These are phyloP conservation scores for Orussus abietinus DNA, from an alignment of 1,140 invertebrate genomes.

Conservation along the genomic window DNA sequence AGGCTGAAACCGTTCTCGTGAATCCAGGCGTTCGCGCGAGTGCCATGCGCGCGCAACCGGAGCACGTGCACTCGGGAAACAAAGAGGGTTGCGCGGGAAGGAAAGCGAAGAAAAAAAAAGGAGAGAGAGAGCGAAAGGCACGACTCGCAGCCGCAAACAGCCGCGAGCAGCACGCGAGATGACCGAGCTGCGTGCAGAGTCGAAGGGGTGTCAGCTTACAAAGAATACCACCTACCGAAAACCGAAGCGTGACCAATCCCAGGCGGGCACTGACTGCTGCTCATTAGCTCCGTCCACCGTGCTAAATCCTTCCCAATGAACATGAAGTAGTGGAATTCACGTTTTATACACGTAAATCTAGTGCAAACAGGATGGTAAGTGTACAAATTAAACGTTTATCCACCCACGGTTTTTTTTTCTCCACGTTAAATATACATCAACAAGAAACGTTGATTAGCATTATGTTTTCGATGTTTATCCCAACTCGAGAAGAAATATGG, in stretches of 20 bases:
- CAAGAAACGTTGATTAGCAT: too few relatives aligned
- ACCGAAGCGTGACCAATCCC: slow-evolving; percentile 37
- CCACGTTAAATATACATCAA: too few relatives aligned
- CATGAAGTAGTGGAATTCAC: background rate
- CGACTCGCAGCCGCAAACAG: background rate
- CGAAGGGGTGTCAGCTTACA: slow-evolving; percentile 32
- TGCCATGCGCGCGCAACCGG: slow-evolving; percentile 19
- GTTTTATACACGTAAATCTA: too few relatives aligned
- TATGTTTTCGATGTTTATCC: too few relatives aligned
- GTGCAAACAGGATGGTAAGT: too few relatives aligned
- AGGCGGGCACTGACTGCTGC: slow-evolving; percentile 24
- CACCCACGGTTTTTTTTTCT: too few relatives aligned
- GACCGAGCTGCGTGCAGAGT: slow-evolving; percentile 9
- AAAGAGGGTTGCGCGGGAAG: slow-evolving; percentile 23
- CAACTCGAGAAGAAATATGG: too few relatives aligned
- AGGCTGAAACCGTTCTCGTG: too few relatives aligned
- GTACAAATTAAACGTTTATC: too few relatives aligned
- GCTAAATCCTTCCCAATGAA: slow-evolving; percentile 21
- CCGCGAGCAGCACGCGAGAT: slow-evolving; percentile 18
- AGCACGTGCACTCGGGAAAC: slow-evolving; percentile 31
- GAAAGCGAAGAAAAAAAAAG: slow-evolving; percentile 7
- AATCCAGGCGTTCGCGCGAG: background rate
- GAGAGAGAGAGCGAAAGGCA: background rate
- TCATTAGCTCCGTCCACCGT: slow-evolving; percentile 30
- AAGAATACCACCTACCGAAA: slow-evolving; percentile 36